Conservation (phyloP, 2,888 invertebrate species). For the Aporophyla nigra region DNA sequence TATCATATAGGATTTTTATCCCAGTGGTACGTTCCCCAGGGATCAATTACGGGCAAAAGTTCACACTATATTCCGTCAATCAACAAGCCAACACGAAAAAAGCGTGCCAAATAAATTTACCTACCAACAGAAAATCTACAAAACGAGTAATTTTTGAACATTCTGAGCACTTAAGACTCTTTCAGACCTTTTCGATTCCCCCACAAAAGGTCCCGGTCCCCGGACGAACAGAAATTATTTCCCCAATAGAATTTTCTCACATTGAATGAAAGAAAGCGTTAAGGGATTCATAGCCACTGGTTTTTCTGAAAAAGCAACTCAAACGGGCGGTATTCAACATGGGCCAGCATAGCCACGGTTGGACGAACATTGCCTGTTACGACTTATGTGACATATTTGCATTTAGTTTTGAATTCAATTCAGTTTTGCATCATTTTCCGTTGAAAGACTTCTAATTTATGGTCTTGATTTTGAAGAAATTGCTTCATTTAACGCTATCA, state of each 20-base stretch:
- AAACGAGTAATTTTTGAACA: slow-evolving; percentile 66
- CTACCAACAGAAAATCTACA: slow-evolving; percentile 34
- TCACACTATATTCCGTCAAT: background rate
- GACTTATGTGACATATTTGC: slow-evolving; percentile 70
- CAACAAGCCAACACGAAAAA: slow-evolving; percentile 12
- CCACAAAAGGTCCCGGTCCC: slow-evolving; percentile 72
- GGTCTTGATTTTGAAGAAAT: background rate
- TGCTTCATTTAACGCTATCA: background rate
- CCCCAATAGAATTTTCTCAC: slow-evolving; percentile 85
- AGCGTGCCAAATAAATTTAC: slow-evolving; percentile 36
- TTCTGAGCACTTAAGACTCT: slow-evolving; percentile 67
- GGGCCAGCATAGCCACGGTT: slow-evolving; percentile 69
- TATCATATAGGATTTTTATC: too few relatives aligned
- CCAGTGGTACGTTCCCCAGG: too few relatives aligned
- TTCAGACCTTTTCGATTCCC: slow-evolving; percentile 67
- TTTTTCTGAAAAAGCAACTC: slow-evolving; percentile 83
- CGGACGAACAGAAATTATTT: slow-evolving; percentile 81
- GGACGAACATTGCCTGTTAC: slow-evolving; percentile 73
- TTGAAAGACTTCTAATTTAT: background rate
- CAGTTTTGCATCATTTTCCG: background rate
- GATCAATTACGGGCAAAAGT: too few relatives aligned
- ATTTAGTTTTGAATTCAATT: slow-evolving; percentile 29
- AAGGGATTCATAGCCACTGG: slow-evolving; percentile 81
- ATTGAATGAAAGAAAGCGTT: slow-evolving; percentile 77
- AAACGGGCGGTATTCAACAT: slow-evolving; percentile 77